A percentile compares a stretch with the other conserved stretches of the same genome.
These are phyloP conservation scores for Alitta virens DNA, from an alignment of 2,888 invertebrate genomes.

Conservation along the genomic window DNA sequence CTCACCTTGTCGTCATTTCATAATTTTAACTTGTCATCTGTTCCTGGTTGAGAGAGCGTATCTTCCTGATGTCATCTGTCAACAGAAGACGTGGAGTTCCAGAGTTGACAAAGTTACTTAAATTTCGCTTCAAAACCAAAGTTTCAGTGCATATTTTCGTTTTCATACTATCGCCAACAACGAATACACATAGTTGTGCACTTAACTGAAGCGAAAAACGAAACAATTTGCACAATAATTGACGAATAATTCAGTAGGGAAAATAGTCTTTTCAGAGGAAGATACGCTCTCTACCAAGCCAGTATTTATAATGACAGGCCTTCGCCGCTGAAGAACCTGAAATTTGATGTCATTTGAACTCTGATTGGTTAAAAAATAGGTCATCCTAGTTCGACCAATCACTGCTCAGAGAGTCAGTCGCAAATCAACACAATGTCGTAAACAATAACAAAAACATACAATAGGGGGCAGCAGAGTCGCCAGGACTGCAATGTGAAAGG, in stretches of 20 bases:
- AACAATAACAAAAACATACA: too few species aligned
- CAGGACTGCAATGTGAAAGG: too few species aligned
- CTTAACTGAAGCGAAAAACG: too few species aligned
- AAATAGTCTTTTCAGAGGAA: background rate
- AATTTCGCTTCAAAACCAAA: background rate
- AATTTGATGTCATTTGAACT: background rate
- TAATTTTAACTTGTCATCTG: too few species aligned
- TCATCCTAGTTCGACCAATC: background rate
- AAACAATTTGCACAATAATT: too few species aligned
- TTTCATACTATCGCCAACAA: too few species aligned
- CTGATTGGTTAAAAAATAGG: background rate
- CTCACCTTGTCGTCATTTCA: too few species aligned
- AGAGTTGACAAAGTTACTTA: background rate
- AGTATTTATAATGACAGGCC: conserved; percentile 98
- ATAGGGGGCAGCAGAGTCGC: too few species aligned
- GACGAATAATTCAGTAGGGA: background rate
- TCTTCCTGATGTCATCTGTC: background rate
- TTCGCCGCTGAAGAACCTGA: conserved; percentile 46
- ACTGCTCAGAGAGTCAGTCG: background rate
- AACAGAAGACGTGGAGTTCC: background rate
- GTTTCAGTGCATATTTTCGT: background rate
- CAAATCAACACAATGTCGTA: too few species aligned
- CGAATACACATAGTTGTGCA: too few species aligned
- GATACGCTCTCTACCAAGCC: conserved; percentile 62
- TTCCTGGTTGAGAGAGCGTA: background rate